Conservation (phyloP, 2,797 vertebrate species). For the Premnoplex brunnescens region DNA sequence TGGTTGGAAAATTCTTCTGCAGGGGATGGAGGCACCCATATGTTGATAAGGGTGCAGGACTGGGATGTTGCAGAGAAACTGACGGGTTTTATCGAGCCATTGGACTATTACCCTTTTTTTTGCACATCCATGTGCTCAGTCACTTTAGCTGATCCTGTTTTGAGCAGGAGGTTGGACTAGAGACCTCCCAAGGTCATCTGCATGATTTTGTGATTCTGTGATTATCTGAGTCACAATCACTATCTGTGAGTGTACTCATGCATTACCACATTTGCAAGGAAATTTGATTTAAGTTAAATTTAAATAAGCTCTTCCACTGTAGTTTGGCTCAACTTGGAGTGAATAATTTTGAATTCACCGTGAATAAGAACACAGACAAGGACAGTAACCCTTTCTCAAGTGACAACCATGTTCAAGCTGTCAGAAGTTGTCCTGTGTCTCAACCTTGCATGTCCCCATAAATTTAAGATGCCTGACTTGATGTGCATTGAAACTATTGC, state of each 20-base stretch:
- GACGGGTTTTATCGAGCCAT: background rate
- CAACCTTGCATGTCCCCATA: background rate
- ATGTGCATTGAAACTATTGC: conserved; percentile 17
- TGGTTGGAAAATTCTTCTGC: background rate
- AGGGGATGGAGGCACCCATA: background rate
- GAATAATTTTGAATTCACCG: background rate
- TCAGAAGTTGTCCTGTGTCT: background rate
- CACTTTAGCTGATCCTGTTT: background rate
- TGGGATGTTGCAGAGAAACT: background rate
- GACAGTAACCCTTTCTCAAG: background rate
- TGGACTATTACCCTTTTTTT: background rate
- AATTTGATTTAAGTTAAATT: conserved; percentile 19
- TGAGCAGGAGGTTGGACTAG: background rate
- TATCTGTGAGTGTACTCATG: background rate
- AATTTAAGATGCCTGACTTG: background rate
- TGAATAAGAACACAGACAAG: background rate
- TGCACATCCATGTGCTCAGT: background rate
- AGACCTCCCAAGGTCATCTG: background rate
- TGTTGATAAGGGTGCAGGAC: background rate
- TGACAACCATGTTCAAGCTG: background rate
- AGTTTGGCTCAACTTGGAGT: background rate
- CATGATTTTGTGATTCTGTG: background rate
- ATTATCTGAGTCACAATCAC: background rate
- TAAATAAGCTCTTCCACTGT: background rate
- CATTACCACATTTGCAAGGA: background rate